phyloP scores from a whole-genome alignment of 1,140 invertebrate species.

The Heterodera schachtii region DNA sequence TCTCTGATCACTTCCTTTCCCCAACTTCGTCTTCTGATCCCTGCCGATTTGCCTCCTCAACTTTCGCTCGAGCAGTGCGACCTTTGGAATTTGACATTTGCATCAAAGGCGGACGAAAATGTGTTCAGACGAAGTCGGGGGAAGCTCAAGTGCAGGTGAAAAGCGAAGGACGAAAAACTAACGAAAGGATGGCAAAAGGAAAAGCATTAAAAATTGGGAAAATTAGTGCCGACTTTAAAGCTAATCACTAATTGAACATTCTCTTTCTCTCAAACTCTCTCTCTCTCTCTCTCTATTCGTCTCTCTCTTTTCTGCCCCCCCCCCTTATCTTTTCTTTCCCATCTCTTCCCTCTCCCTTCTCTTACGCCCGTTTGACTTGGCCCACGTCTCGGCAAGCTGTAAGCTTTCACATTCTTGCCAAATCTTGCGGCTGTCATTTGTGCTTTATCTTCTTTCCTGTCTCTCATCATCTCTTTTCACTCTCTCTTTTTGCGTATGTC shows the following conservation, averaged over 20 bases:
- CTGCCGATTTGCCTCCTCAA: background rate
- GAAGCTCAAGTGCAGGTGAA: conserved; percentile 26
- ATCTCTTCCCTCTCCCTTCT: background rate
- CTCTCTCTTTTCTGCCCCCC: background rate
- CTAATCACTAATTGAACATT: background rate
- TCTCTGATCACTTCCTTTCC: conserved; percentile 2
- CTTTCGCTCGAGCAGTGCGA: conserved; percentile 20
- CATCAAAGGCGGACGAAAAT: conserved; percentile 21
- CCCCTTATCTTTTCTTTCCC: background rate
- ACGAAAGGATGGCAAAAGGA: too few relatives aligned
- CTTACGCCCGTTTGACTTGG: background rate
- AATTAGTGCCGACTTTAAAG: too few relatives aligned
- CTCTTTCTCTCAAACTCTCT: too few relatives aligned
- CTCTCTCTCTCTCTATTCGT: background rate
- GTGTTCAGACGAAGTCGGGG: conserved; percentile 23
- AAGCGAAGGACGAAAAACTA: too few relatives aligned
- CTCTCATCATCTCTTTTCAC: background rate
- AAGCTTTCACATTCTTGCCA: background rate
- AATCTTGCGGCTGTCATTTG: background rate
- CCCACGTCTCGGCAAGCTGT: background rate
- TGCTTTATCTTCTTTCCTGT: background rate
- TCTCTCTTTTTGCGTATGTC: too few relatives aligned
- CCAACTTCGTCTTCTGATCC: background rate
- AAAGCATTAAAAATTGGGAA: too few relatives aligned
- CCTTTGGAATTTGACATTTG: conserved; percentile 31